phyloP scores from a whole-genome alignment of 1,140 invertebrate species.

The Drosophila neocordata region DNA sequence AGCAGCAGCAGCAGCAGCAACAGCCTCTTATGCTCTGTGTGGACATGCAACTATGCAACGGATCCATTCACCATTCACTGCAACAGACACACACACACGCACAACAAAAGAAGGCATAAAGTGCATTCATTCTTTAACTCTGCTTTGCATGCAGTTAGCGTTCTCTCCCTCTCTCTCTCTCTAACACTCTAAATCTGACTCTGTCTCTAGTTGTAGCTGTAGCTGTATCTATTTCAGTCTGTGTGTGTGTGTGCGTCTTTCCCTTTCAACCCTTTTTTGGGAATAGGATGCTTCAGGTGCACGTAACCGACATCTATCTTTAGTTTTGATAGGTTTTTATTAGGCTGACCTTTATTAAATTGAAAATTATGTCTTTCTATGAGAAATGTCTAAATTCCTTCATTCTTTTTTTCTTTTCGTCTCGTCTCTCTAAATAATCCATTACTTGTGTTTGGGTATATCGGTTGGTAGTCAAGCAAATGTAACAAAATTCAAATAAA shows the following conservation, averaged over 20 bases:
- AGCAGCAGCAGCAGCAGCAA: conserved; percentile 10
- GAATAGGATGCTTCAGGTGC: conserved; percentile 60
- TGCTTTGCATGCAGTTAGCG: conserved; percentile 31
- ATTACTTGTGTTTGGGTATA: background rate
- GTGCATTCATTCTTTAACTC: background rate
- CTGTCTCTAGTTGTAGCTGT: too few relatives aligned
- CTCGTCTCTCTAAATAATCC: conserved; percentile 9
- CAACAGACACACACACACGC: background rate
- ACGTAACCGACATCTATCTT: conserved; percentile 70
- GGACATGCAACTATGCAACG: conserved; percentile 65
- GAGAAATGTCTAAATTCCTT: conserved; percentile 68
- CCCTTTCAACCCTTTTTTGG: conserved; percentile 50
- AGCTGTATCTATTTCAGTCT: too few relatives aligned
- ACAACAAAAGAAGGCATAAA: conserved; percentile 5
- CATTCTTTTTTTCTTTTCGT: conserved; percentile 5
- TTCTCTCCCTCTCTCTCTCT: background rate
- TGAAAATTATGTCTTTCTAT: conserved; percentile 80
- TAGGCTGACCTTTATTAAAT: conserved; percentile 76
- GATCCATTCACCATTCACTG: conserved; percentile 50
- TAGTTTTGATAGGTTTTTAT: conserved; percentile 77
- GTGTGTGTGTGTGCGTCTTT: background rate
- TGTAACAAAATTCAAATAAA: too few relatives aligned
- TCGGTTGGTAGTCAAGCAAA: background rate
- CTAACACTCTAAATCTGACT: background rate
- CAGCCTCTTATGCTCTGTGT: conserved; percentile 28